Base-by-base conservation (phyloP, 2,888 invertebrate species). In the Dryadula phaetusa region DNA sequence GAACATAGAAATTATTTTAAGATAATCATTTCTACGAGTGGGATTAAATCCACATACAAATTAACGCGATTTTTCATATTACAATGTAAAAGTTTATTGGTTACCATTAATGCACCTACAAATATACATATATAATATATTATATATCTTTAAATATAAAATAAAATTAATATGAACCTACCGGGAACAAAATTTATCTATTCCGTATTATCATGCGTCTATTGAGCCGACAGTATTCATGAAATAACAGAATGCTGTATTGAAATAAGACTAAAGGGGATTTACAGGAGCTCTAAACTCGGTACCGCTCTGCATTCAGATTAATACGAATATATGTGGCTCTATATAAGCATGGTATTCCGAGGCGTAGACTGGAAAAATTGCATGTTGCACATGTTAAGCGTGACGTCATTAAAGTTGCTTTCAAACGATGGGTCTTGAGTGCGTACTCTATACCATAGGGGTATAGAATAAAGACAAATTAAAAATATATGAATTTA, bases 361-460 rank as follows among this genome's bases (percentile, higher is more conserved):
- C n/a, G 40, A 42, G 42, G 25, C 44, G 44, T 60, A 44, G 44
- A 28, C 42, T 44, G 44, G 60, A 60, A 60, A 44, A 60, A 60
- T 20, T 28, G 14, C 25, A 16, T 28, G 25, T 60, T 44, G 28
- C 28, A 44, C 16, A 44, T 28, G 58, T 42, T 44, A 60, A 12
- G 58, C 14, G 5, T 60, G 44, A 42, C 40, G 28, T 60, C 60
- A 60, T 60, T 60, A 60, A 44, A 14, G 28, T 60, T 44, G 12
- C 42, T 60, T 44, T 60, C 6, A 22, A 44, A 25, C 25, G 4
- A 25, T 6, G 18, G 32, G 18, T 60, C 12, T 60, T 28, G 28
- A 60, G 34, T 20, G 32, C 12, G 18, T 22, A 10, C 5, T 12
- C 6, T 6, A 6, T n/a, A 28, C 18, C 44, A 60, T 6, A n/a